These are phyloP conservation scores for Hemibagrus guttatus DNA, from an alignment of 2,797 vertebrate species.

Conservation along the genomic window DNA sequence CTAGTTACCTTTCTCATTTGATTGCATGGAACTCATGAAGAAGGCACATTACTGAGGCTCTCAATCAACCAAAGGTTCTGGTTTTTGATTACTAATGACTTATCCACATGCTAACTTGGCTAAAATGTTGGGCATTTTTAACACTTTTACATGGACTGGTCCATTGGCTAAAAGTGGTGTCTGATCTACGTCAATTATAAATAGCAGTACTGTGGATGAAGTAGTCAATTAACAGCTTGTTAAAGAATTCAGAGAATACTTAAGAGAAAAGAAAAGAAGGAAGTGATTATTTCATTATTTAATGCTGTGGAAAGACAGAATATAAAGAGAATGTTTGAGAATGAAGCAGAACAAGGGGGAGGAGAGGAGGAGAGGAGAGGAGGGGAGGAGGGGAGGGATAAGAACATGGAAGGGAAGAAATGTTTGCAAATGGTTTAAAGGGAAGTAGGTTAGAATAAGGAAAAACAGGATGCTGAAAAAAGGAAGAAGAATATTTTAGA, in stretches of 20 bases:
- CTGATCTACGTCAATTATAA: not conserved
- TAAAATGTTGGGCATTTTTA: not conserved
- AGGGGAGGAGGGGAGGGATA: not conserved
- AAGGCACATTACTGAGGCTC: not conserved
- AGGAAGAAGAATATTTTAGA: not conserved
- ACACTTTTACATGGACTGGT: not conserved
- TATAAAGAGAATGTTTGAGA: not conserved
- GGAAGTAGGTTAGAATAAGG: not conserved
- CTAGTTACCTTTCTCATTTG: not conserved
- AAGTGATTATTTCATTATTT: not conserved
- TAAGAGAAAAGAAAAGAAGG: not conserved
- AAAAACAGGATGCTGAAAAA: not conserved
- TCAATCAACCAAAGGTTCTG: not conserved
- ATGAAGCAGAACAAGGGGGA: not conserved
- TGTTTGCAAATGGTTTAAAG: too few species aligned
- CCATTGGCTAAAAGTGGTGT: not conserved
- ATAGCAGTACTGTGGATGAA: not conserved
- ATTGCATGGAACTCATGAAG: not conserved
- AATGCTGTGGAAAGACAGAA: not conserved
- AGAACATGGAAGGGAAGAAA: not conserved
- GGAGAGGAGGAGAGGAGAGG: not conserved
- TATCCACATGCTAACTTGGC: not conserved
- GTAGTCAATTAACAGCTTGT: not conserved
- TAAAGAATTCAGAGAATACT: not conserved
- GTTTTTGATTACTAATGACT: not conserved